These are phyloP conservation scores for Typhlomys cinereus DNA, from an alignment of 2,113 vertebrate species.

Conservation along the genomic window DNA sequence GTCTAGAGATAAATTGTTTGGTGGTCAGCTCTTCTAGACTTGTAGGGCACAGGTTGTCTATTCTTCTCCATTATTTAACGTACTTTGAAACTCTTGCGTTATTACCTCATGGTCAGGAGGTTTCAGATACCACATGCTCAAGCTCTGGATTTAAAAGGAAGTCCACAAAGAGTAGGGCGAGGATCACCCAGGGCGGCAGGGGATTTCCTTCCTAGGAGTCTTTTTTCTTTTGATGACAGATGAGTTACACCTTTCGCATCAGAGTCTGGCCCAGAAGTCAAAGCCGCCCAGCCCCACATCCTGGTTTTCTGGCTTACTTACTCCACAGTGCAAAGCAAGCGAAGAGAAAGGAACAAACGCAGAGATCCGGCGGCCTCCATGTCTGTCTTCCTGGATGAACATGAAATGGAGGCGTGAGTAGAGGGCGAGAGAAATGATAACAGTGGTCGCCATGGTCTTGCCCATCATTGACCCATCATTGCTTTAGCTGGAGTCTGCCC, in stretches of 20 bases:
- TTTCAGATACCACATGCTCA: background rate
- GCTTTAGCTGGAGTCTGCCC: background rate
- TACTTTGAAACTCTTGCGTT: background rate
- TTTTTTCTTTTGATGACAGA: background rate
- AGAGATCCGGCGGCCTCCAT: background rate
- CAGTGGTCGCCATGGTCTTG: no score
- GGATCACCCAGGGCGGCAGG: background rate
- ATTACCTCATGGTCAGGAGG: background rate
- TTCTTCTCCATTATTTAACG: background rate
- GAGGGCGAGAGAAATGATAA: background rate
- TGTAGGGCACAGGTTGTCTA: background rate
- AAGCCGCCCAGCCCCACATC: background rate
- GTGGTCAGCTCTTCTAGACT: background rate
- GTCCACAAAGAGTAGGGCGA: background rate
- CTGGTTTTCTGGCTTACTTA: background rate
- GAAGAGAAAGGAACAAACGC: background rate
- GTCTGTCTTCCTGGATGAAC: background rate
- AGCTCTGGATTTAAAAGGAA: slow-evolving; percentile 1
- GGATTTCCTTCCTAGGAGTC: background rate
- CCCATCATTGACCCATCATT: background rate
- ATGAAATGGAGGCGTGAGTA: background rate
- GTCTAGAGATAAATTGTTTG: background rate
- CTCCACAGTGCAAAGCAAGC: background rate
- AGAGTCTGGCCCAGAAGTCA: background rate
- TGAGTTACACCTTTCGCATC: background rate